Conservation (phyloP, 2,797 vertebrate genomes). For the Squalus acanthias region DNA sequence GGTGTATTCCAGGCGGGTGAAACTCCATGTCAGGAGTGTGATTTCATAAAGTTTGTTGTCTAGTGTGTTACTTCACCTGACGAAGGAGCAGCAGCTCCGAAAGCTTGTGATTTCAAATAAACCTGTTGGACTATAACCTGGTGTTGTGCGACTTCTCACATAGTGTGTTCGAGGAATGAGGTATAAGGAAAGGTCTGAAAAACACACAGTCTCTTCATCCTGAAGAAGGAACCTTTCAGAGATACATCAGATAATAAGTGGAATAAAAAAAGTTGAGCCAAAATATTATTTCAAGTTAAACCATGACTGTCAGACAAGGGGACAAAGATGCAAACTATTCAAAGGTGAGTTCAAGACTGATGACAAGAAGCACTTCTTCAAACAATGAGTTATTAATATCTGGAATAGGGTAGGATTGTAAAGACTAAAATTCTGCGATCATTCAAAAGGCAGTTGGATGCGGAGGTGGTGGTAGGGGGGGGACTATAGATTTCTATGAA, state of each 20-base stretch:
- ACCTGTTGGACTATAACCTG: too few relatives aligned
- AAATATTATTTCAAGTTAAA: not conserved
- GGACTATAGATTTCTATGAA: not conserved
- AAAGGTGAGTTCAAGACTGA: too few relatives aligned
- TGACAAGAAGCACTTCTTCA: too few relatives aligned
- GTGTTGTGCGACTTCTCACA: too few relatives aligned
- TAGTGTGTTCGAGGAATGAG: not conserved
- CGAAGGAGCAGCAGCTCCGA: too few relatives aligned
- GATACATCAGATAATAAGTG: not conserved
- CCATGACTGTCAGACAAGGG: too few relatives aligned
- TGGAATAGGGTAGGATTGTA: not conserved
- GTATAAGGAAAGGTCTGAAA: not conserved
- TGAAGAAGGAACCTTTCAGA: not conserved
- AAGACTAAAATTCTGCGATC: not conserved
- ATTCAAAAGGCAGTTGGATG: not conserved
- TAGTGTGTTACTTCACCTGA: not conserved
- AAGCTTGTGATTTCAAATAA: too few relatives aligned
- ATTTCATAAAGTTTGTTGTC: not conserved
- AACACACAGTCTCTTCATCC: not conserved
- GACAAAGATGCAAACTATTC: too few relatives aligned
- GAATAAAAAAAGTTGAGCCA: not conserved
- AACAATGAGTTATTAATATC: not conserved
- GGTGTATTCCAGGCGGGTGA: not conserved
- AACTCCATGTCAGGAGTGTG: not conserved
- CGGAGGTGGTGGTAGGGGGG: not conserved